These are phyloP conservation scores for Psilanteris sp. DNA, from an alignment of 1,140 invertebrate species.

Conservation along the genomic window DNA sequence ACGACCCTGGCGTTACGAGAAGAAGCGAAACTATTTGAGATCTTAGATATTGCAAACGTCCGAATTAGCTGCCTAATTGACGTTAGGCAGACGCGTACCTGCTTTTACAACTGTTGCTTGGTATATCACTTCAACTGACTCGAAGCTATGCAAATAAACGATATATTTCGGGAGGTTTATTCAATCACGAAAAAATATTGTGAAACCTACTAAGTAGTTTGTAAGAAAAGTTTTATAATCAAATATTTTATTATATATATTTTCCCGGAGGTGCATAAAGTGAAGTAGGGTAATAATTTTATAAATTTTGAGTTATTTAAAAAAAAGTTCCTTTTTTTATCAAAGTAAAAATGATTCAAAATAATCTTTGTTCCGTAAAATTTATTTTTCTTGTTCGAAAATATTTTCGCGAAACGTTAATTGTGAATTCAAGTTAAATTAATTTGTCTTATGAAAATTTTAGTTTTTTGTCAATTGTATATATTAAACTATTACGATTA, in stretches of 20 bases:
- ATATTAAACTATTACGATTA: too few species aligned
- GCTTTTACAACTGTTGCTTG: conserved; percentile 58
- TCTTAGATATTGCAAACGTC: conserved; percentile 57
- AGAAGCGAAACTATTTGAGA: conserved; percentile 57
- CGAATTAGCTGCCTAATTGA: conserved; percentile 64
- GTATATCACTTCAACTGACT: conserved; percentile 58
- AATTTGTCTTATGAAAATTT: too few species aligned
- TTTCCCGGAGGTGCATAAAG: too few species aligned
- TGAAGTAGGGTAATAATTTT: too few species aligned
- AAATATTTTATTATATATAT: conserved; percentile 25
- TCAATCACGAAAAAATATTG: conserved; percentile 43
- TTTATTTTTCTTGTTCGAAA: too few species aligned
- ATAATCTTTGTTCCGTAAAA: too few species aligned
- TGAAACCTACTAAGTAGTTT: conserved; percentile 28
- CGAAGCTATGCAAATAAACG: conserved; percentile 61
- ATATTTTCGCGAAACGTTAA: too few species aligned
- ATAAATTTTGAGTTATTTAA: too few species aligned
- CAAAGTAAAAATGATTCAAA: too few species aligned
- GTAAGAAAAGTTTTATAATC: conserved; percentile 10
- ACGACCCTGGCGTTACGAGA: conserved; percentile 39
- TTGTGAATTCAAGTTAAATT: too few species aligned
- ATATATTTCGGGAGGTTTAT: conserved; percentile 61
- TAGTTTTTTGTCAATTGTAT: too few species aligned
- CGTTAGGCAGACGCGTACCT: conserved; percentile 63
- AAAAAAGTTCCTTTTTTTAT: too few species aligned